These are phyloP conservation scores for Meghimatium bilineatum DNA, from an alignment of 2,888 invertebrate species.

Conservation along the genomic window DNA sequence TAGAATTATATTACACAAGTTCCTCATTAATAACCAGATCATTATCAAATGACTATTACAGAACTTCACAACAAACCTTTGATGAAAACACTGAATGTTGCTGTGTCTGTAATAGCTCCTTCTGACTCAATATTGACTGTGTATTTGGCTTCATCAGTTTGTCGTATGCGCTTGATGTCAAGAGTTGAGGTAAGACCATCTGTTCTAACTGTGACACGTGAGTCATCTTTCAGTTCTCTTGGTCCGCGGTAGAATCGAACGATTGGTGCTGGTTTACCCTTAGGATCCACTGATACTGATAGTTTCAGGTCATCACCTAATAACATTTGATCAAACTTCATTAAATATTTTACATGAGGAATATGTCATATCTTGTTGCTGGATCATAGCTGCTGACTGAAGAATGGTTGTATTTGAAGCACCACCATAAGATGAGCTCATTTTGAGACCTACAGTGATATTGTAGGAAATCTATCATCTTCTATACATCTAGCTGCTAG, in stretches of 20 bases:
- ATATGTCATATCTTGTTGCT: no score
- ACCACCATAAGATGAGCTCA: no score
- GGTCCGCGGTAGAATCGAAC: constrained; percentile 93
- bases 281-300: constrained; percentile 84
- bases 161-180: constrained; percentile 96
- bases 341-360: no score
- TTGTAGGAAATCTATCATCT: no score
- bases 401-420: neutral
- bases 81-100: constrained; percentile 96
- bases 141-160: constrained; percentile 97
- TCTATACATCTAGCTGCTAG: no score
- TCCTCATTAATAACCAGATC: no score
- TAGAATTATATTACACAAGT: no score
- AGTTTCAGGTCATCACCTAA: constrained; percentile 66
- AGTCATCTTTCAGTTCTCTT: constrained; percentile 95
- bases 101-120: constrained; percentile 89
- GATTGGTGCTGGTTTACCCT: constrained; percentile 95
- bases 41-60: no score
- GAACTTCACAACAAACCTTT: constrained; percentile 84
- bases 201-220: constrained; percentile 82
- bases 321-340: neutral
- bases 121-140: constrained; percentile 95
- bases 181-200: constrained; percentile 83
- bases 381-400: neutral
- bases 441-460: no score